Base-by-base conservation (phyloP, 1,140 invertebrate species). In the Asbolus verrucosus region DNA sequence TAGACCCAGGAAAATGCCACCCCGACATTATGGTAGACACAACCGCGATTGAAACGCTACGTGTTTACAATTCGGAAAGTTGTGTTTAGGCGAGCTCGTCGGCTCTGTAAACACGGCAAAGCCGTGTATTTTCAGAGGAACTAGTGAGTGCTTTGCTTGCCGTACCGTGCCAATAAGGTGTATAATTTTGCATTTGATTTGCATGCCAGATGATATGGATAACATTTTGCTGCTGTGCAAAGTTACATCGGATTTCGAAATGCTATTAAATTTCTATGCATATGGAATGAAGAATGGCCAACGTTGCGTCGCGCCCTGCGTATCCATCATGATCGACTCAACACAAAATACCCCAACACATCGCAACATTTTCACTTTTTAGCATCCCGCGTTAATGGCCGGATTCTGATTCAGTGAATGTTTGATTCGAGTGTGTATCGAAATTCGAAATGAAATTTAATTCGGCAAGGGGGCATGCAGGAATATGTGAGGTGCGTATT, bases 101-200 rank as follows among this genome's bases (percentile, higher is more conserved):
- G 38, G 39, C 67, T 62, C 67, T 60, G 67, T 69, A 69, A 72
- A 72, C 66, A 72, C 68, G 33, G 59, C 69, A 71, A 65, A 68
- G 70, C 65, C 41, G 62, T 54, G 59, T 72, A 72, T 72, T 72
- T 72, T 72, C 66, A 72, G 67, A 67, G 60, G 66, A 72, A 69
- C 66, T 39, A 65, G 65, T 43, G 27, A 50, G 39, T 60, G 65
- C 70, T 63, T 60, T 65, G 63, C 69, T 61, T 43, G 33, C 59
- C 60, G 39, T 66, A 69, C 67, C 36, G 66, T 72, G 73, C 68
- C 76, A 78, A 78, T 79, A 79, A 79, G 77, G 77, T 77, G 76
- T 78, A 78, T 78, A 77, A 78, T 79, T 79, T 78, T 79, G 76
- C 77, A 79, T 79, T 76, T 74, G 77, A 79, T 79, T 78, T 78